These are phyloP conservation scores for Lipophrys pholis DNA, from an alignment of 2,113 vertebrate species.

Conservation along the genomic window DNA sequence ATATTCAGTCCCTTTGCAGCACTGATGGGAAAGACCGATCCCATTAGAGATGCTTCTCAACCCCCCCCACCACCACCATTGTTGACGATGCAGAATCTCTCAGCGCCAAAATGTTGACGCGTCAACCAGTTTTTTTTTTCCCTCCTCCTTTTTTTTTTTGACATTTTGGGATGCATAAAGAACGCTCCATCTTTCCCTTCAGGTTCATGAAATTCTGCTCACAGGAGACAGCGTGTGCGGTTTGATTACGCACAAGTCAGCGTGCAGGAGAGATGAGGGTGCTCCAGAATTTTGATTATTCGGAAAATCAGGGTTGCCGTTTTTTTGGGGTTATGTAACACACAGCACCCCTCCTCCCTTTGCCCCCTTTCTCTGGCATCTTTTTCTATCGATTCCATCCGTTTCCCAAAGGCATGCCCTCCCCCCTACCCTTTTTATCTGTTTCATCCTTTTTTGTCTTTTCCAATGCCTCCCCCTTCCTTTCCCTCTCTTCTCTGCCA, in stretches of 20 bases:
- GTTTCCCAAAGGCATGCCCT: constrained; percentile 51
- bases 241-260: constrained; percentile 51
- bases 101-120: not conserved
- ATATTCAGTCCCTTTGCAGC: not conserved
- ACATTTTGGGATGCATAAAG: constrained; percentile 38
- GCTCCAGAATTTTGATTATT: constrained; percentile 45
- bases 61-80: not conserved
- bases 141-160: not conserved
- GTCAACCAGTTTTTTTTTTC: not conserved
- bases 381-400: constrained; percentile 62
- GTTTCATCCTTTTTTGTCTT: constrained; percentile 59
- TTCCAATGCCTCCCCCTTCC: constrained; percentile 5
- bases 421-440: constrained; percentile 51
- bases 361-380: constrained; percentile 42
- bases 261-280: constrained; percentile 23
- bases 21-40: constrained; percentile 9
- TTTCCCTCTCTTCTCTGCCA: not conserved
- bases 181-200: not conserved
- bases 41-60: constrained; percentile 28
- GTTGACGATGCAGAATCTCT: constrained; percentile 11
- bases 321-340: constrained; percentile 71
- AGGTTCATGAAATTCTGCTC: constrained; percentile 21
- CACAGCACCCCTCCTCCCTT: not conserved
- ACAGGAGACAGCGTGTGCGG: constrained; percentile 33
- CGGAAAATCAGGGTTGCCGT: constrained; percentile 44